Base-by-base conservation (phyloP, 2,113 vertebrate genomes). In the Heterotis niloticus region DNA sequence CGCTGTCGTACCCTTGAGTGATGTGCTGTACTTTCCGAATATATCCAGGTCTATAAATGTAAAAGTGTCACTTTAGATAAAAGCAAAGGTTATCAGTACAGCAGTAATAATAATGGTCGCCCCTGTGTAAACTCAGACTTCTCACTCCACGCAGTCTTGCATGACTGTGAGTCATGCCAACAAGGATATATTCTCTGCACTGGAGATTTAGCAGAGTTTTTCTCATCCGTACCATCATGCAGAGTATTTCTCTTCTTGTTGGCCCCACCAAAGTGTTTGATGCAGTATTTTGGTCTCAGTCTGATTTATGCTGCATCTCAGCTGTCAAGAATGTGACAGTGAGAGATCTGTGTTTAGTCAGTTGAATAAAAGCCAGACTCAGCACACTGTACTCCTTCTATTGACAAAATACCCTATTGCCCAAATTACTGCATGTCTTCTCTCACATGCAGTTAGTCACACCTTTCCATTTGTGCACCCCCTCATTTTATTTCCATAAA, bases 261-360 rank as follows among this genome's bases (percentile, higher is more conserved):
- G 79, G 69, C 65, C 83, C 72, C 4, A 44, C 60, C 82, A 10
- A 12, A 57, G 82, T 26, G 76, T 77, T 51, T 66, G 13, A 51
- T 26, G 64, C 14, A 34, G 24, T 59, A 67, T 78, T 56, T 24
- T 54, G 10, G 51, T 29, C 69, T 17, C 72, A 51, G 62, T 64
- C 28, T 70, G 64, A 80, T 80, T 73, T 77, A 69, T 71, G 12
- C 34, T n/a, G 12, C 20, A 16, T 44, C 52, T 65, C 20, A 16
- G 57, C 52, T 65, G 18, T n/a, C 20, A 65, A 23, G 20, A 52
- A n/a, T 24, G 52, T 78, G 68, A 84, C 73, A 78, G 78, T 77
- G 76, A 80, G 71, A 60, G 78, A 84, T 86, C 26, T 74, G 74
- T 28, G 7, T 75, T 60, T 59, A 60, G 66, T 67, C 64, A 67